Conservation (phyloP, 2,113 vertebrate species). For the Lepus timidus region DNA sequence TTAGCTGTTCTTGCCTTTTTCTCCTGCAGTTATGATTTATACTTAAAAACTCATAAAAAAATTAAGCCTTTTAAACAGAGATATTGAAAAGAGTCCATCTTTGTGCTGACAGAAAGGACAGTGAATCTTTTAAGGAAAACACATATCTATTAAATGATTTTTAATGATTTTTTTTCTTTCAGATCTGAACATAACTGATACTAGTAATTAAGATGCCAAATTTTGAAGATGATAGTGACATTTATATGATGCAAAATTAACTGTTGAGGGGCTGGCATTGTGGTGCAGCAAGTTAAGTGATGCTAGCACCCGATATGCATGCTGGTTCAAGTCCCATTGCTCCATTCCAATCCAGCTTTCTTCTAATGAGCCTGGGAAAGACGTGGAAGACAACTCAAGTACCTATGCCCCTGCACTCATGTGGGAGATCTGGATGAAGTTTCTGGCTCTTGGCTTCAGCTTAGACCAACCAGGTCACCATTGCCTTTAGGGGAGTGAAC, state of each 20-base stretch:
- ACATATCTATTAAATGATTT: slow-evolving; percentile 1
- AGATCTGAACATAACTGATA: not conserved
- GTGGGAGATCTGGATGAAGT: too few relatives aligned
- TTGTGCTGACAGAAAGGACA: not conserved
- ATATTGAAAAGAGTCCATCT: not conserved
- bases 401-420: too few relatives aligned
- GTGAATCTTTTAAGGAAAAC: slow-evolving; percentile 9
- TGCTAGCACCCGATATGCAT: too few relatives aligned
- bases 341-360: too few relatives aligned
- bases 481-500: too few relatives aligned
- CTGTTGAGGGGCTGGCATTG: not conserved
- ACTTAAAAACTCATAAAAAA: slow-evolving; percentile 14
- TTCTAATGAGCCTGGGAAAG: too few relatives aligned
- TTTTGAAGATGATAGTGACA: not conserved
- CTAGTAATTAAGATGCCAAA: slow-evolving; percentile 16
- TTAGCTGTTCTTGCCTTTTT: slow-evolving; percentile 31
- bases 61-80: not conserved
- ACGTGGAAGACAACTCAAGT: too few relatives aligned
- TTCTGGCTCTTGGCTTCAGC: too few relatives aligned
- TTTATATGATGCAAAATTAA: not conserved
- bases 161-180: slow-evolving; percentile 28
- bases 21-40: not conserved
- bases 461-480: too few relatives aligned
- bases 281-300: too few relatives aligned
- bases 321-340: too few relatives aligned